Evolutionary conservation across 2,888 invertebrate genomes (phyloP).

Genomic region (Amorpha juglandis): DNA sequence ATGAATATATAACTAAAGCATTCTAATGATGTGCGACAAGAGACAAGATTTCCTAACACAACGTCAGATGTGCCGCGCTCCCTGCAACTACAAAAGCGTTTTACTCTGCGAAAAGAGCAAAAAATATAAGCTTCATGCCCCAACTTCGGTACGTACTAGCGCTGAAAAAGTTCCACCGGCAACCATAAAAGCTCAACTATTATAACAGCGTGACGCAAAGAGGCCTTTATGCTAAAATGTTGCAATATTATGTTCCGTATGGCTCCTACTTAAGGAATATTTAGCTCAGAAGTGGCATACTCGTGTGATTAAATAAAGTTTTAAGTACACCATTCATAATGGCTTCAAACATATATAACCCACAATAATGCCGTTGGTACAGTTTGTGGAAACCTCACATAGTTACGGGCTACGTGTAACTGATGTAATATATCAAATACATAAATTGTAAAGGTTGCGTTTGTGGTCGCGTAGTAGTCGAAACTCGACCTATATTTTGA

Average conservation of each 20-base stretch:
- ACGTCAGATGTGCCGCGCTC: conserved; percentile 9
- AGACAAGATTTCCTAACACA: conserved; percentile 22
- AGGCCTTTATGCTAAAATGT: conserved; percentile 50
- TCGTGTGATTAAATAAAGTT: conserved; percentile 23
- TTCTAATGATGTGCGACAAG: conserved; percentile 16
- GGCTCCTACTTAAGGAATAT: conserved; percentile 29
- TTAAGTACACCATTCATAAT: conserved; percentile 22
- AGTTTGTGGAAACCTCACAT: conserved; percentile 9
- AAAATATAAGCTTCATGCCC: conserved; percentile 51
- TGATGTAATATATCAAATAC: conserved; percentile 3
- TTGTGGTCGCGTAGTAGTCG: no score
- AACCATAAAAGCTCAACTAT: conserved; percentile 56
- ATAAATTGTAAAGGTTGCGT: conserved; percentile 13
- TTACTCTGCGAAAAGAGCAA: conserved; percentile 33
- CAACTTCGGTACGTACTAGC: conserved; percentile 48
- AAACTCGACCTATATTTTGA: no score
- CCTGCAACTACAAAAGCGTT: conserved; percentile 44
- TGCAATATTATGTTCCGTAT: conserved; percentile 38
- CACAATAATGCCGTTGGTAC: conserved; percentile 10
- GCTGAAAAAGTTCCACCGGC: conserved; percentile 54
- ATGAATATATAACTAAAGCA: conserved; percentile 19
- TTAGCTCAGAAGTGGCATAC: conserved; percentile 30
- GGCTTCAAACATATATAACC: conserved; percentile 22
- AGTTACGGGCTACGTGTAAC: neutral
- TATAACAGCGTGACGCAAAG: conserved; percentile 57